Evolutionary conservation across 2,797 vertebrate genomes (phyloP).

Genomic region (Gymnoscopelus microlampas): DNA sequence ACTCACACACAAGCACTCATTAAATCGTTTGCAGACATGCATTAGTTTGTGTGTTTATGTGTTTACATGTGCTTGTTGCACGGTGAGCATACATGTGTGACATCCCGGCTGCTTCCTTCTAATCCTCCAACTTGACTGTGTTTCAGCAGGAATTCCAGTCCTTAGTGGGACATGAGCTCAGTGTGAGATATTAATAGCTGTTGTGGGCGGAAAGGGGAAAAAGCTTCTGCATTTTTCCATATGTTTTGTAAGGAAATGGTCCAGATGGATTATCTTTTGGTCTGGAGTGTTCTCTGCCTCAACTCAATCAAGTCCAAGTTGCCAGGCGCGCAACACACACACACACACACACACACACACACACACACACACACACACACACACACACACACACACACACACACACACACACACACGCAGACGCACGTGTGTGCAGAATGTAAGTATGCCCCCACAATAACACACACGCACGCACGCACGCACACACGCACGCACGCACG

Average conservation of each 20-base stretch:
- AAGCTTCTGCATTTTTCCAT: slow-evolving; percentile 77
- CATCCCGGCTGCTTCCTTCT: slow-evolving; percentile 55
- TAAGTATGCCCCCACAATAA: neutral
- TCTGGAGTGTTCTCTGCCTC: slow-evolving; percentile 58
- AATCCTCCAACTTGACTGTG: slow-evolving; percentile 63
- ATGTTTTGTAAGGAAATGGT: slow-evolving; percentile 80
- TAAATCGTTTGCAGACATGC: neutral
- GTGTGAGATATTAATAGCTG: slow-evolving; percentile 77
- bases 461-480: neutral
- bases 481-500: too few relatives aligned
- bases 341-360: too few relatives aligned
- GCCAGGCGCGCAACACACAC: too few relatives aligned
- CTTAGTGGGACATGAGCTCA: slow-evolving; percentile 73
- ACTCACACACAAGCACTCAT: too few relatives aligned
- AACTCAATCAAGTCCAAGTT: slow-evolving; percentile 62
- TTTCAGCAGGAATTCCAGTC: slow-evolving; percentile 74
- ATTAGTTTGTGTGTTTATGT: slow-evolving; percentile 51
- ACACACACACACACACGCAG: too few relatives aligned
- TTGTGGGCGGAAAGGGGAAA: slow-evolving; percentile 71
- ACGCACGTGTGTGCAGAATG: too few relatives aligned
- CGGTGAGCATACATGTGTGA: slow-evolving; percentile 39
- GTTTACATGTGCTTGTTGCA: slow-evolving; percentile 41
- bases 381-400: too few relatives aligned
- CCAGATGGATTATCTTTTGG: slow-evolving; percentile 80
- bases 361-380: too few relatives aligned